Base-by-base conservation (phyloP, 37 sponge, comb jelly and placozoan species). In the Ianthella basta region DNA sequence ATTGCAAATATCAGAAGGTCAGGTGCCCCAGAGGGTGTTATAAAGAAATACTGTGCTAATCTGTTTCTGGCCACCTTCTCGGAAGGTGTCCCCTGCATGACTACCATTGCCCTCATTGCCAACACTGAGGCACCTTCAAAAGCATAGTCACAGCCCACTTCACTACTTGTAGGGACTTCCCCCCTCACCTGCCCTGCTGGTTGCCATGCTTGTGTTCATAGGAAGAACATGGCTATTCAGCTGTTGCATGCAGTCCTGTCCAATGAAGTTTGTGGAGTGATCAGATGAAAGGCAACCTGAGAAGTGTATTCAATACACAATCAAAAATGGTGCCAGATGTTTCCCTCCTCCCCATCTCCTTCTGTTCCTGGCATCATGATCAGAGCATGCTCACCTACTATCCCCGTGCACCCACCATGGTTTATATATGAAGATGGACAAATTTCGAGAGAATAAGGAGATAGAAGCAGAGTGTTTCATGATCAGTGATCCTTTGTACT, bases 11-110 rank as follows among this genome's bases (percentile, higher is more conserved):
- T 61, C 36, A 81, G 70, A 16, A 15, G 25, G 64, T 78, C 12
- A 59, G 37, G 29, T 90, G 91, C 63, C 80, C 67, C 0, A 60
- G 8, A 3, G 75, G 36, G 10, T 90, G 91, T 79, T 70, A 80
- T 18, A 36, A 74, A 2, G 25, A 18, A 30, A 15, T 90, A 0
- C 15, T 55, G 15, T 25, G 24, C 0, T 1, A 8, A 3, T 21
- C 27, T 13, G 36, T 90, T 21, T 30, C 72, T 0, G 24, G 23
- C 1, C 91, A 90, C 67, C n/a, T 53, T 39, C 16, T 56, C 15
- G 39, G 77, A 1, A 21, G 41, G 30, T 91, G 91, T 50, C 74
- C 60, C 14, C n/a, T 55, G 23, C 38, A 87, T 8, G 78, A 63
- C 0, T 67, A 80, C 40, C n/a, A 4, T 0, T 91, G 91, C 54